Evolutionary conservation across 92 coral and sea anemone genomes (phyloP), one percentile per base, ranked within the genome.

Genomic region (Epizoanthus scotinus): DNA sequence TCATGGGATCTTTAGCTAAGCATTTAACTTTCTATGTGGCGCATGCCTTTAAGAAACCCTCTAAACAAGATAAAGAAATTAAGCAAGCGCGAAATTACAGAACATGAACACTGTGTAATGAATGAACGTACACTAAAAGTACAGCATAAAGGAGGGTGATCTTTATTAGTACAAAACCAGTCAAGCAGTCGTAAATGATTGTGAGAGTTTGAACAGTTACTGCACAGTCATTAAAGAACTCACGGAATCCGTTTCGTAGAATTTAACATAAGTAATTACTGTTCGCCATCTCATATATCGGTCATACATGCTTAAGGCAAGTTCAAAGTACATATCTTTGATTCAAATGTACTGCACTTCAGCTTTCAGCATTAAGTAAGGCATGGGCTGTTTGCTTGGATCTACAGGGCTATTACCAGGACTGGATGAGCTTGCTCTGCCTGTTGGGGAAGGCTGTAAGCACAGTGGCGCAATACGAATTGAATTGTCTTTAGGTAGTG

Each of bases 311-410:
- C 54, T 75, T 26, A 57, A 17, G 38, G 60, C 9, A 19, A 22
- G 22, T 42, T 42, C 14, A 5, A n/a, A 58, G 31, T 14, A 31
- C 81, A 21, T 10, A 27, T 5, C 38, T 15, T 10, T 24, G 67
- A 21, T 69, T 75, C 82, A 89, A 60, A 77, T 63, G 82, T 89
- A 89, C 54, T 89, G 92, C 2, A 89, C 80, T 82, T 83, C 90
- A 22, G 90, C 90, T 49, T 89, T 89, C 19, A 86, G 78, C 71
- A 87, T 81, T 28, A 89, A 73, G 22, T 89, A 89, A 19, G 92
- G 90, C 82, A 75, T 17, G 13, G 81, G 81, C 24, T 75, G 81
- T 36, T 75, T 75, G 8, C 18, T 24, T 34, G 82, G 27, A 52
- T 57, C 31, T 47, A 31, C 1, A 83, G 82, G 24, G 58, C 77